These are phyloP conservation scores for Epinotia ramella DNA, from an alignment of 2,888 invertebrate species.

Conservation along the genomic window DNA sequence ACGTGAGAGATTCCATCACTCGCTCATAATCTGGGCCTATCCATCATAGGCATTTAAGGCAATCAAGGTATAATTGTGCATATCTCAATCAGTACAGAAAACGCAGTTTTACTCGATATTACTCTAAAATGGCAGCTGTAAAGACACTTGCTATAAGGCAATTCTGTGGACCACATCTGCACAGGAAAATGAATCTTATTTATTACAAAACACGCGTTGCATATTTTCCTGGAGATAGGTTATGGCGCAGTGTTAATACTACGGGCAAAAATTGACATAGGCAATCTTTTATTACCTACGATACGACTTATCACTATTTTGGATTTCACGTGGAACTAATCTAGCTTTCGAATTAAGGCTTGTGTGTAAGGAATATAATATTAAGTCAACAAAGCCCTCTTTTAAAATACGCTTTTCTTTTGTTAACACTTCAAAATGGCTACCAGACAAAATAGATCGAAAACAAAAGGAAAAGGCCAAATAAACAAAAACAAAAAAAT, in stretches of 20 bases:
- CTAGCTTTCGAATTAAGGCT: not conserved
- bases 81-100: slow-evolving; percentile 36
- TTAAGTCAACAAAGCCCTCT: not conserved
- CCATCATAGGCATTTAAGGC: slow-evolving; percentile 29
- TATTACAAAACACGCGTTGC: slow-evolving; percentile 31
- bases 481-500: slow-evolving; percentile 75
- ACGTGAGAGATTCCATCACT: not conserved
- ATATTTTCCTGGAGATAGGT: slow-evolving; percentile 44
- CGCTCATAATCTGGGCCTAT: slow-evolving; percentile 1
- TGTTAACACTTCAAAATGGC: slow-evolving; percentile 2
- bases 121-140: slow-evolving; percentile 53
- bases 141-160: slow-evolving; percentile 62
- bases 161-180: slow-evolving; percentile 44
- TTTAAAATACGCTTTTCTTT: not conserved
- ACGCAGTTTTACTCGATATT: slow-evolving; percentile 46
- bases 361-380: not conserved
- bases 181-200: slow-evolving; percentile 32
- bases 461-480: slow-evolving; percentile 62
- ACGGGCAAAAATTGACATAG: slow-evolving; percentile 54
- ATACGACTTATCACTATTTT: slow-evolving; percentile 50
- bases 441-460: slow-evolving; percentile 43
- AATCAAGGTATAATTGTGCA: slow-evolving; percentile 23
- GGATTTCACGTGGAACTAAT: not conserved
- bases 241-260: slow-evolving; percentile 40
- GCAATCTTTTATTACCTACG: slow-evolving; percentile 54